These are phyloP conservation scores for Numenius phaeopus DNA, from an alignment of 2,797 vertebrate species.

Conservation along the genomic window DNA sequence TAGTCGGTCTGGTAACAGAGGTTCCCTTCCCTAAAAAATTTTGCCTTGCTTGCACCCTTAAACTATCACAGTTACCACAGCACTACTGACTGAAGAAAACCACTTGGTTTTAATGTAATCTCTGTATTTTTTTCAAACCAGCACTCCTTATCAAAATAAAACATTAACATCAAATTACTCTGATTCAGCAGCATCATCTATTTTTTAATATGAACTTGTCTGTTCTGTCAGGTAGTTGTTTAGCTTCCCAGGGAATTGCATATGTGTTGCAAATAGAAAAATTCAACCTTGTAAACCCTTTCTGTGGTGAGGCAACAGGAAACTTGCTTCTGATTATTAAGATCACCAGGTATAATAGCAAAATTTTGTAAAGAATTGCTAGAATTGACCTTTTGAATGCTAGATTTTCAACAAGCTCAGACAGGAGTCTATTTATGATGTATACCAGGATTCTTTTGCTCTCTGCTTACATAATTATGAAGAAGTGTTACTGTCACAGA, in stretches of 20 bases:
- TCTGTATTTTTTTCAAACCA: not conserved
- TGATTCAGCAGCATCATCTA: constrained; percentile 27
- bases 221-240: constrained; percentile 28
- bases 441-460: not conserved
- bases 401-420: not conserved
- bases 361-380: not conserved
- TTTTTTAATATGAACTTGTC: constrained; percentile 23
- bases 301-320: constrained; percentile 1
- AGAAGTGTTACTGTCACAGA: not conserved
- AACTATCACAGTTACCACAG: not conserved
- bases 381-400: not conserved
- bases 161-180: constrained; percentile 20
- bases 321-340: not conserved
- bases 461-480: not conserved
- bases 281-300: constrained; percentile 11
- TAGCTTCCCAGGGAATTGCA: not conserved
- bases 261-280: not conserved
- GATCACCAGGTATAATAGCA: not conserved
- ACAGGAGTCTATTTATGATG: not conserved
- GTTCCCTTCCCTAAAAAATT: not conserved
- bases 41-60: not conserved
- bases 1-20: not conserved
- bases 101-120: not conserved
- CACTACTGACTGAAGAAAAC: not conserved
- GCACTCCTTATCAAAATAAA: not conserved